Conservation (phyloP, 2,797 vertebrate species). For the Sphaeramia orbicularis region DNA sequence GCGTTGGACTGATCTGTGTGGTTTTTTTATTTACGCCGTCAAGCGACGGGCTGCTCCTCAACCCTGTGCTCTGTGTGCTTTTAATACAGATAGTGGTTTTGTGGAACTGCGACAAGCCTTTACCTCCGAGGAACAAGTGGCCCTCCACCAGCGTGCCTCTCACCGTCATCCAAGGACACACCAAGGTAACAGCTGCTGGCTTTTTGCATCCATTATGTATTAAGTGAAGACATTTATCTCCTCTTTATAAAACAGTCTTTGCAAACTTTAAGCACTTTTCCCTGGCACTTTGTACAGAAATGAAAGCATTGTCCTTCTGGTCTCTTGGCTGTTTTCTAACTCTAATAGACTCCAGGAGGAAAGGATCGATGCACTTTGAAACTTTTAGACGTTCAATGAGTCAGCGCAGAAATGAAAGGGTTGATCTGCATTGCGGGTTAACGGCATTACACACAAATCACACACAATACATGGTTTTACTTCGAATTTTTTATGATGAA, state of each 20-base stretch:
- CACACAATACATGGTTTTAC: too few relatives aligned
- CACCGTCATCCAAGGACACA: slow-evolving; percentile 84
- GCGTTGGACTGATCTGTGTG: too few relatives aligned
- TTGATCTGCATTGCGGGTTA: too few relatives aligned
- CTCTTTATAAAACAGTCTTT: slow-evolving; percentile 6
- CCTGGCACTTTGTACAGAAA: not conserved
- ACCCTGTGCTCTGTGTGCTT: not conserved
- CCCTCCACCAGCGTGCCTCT: slow-evolving; percentile 87
- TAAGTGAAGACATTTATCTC: slow-evolving; percentile 29
- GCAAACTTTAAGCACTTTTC: not conserved
- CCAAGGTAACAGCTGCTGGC: slow-evolving; percentile 78
- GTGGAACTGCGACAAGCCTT: slow-evolving; percentile 87
- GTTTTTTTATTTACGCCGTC: too few relatives aligned
- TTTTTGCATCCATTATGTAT: slow-evolving; percentile 38
- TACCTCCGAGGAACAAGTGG: slow-evolving; percentile 86
- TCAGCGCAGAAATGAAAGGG: too few relatives aligned
- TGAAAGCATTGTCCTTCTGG: not conserved
- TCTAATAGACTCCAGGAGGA: not conserved
- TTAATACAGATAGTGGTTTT: slow-evolving; percentile 83
- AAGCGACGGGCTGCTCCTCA: not conserved
- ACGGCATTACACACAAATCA: too few relatives aligned
- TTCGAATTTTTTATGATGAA: too few relatives aligned
- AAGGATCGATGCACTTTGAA: not conserved
- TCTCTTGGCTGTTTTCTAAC: not conserved
- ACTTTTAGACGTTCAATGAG: not conserved